Base-by-base conservation (phyloP, 2,113 vertebrate species). In the Semicossyphus pulcher region DNA sequence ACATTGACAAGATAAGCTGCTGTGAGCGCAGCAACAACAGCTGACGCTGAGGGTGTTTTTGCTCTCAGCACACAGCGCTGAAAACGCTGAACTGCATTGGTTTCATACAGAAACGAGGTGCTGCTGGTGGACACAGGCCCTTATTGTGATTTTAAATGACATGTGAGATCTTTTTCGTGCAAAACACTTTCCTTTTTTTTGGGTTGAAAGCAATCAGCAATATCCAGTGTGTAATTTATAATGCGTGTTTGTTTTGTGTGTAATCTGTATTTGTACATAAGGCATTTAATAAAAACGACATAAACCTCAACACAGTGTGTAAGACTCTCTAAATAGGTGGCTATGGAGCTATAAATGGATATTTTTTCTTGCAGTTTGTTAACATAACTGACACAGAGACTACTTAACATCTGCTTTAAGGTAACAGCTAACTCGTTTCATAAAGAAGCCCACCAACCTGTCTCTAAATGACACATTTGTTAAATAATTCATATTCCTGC, bases 211-310 rank as follows among this genome's bases (percentile, higher is more conserved):
- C 86, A 95, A 93, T 92, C 87, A 92, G 94, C 94, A 95, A 95
- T 97, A 95, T 97, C 61, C 68, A 85, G 68, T 91, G 95, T 96
- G 95, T 96, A 94, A 95, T 97, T 97, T 96, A 93, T 94, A 96
- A 80, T 83, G 83, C 82, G 91, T 94, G 95, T 94, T 95, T 98
- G 96, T 97, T 96, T 94, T 96, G 95, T 99, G 96, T 98, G 95
- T 97, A 97, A 96, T 91, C 94, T 98, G 97, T 98, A 97, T 97
- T 97, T 99, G 97, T 98, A 97, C 90, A 96, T 96, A 96, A 93
- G 93, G 91, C 91, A 90, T 92, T 92, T 93, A 92, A 96, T 95
- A 96, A 94, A 95, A 94, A 95, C 88, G 93, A 95, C 95, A 95
- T 96, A 97, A 97, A 96, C 94, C 95, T 96, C 96, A 94, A 93